Evolutionary conservation across 2,888 invertebrate species (phyloP).

Genomic region (Campaea margaritaria): DNA sequence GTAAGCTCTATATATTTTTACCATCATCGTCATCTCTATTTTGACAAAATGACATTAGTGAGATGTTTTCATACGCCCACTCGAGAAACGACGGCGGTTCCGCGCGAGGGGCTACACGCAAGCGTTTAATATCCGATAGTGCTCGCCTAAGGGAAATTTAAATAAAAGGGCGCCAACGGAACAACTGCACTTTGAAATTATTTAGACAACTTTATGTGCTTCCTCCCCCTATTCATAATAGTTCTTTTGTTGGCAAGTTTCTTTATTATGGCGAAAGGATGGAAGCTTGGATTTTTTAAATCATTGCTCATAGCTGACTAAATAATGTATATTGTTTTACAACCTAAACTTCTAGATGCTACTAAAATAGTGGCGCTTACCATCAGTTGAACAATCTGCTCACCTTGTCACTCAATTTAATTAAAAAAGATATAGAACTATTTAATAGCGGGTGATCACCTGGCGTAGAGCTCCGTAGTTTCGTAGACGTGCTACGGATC

Average conservation of each 20-base stretch:
- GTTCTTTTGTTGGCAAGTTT: conserved; percentile 7
- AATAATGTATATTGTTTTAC: too few relatives aligned
- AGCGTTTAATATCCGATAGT: conserved; percentile 48
- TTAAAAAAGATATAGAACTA: neutral
- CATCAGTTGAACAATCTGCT: neutral
- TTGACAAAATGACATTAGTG: conserved; percentile 66
- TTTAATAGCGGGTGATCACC: neutral
- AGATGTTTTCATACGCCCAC: conserved; percentile 45
- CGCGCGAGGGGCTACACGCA: conserved; percentile 38
- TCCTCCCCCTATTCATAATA: conserved; percentile 7
- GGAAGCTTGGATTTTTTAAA: neutral
- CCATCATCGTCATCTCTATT: conserved; percentile 19
- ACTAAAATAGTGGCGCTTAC: too few relatives aligned
- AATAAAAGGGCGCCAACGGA: conserved; percentile 29
- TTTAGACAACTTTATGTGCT: conserved; percentile 9
- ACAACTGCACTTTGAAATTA: conserved; percentile 19
- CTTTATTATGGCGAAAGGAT: neutral
- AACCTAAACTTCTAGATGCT: too few relatives aligned
- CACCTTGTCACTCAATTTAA: neutral
- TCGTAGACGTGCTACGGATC: conserved; percentile 25
- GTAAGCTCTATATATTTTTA: neutral
- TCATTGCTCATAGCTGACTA: too few relatives aligned
- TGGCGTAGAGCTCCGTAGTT: conserved; percentile 13
- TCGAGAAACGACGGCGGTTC: conserved; percentile 36
- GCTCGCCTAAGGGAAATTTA: conserved; percentile 41